phyloP scores from a whole-genome alignment of 2,113 vertebrate genomes.

The Xenopus laevis region DNA sequence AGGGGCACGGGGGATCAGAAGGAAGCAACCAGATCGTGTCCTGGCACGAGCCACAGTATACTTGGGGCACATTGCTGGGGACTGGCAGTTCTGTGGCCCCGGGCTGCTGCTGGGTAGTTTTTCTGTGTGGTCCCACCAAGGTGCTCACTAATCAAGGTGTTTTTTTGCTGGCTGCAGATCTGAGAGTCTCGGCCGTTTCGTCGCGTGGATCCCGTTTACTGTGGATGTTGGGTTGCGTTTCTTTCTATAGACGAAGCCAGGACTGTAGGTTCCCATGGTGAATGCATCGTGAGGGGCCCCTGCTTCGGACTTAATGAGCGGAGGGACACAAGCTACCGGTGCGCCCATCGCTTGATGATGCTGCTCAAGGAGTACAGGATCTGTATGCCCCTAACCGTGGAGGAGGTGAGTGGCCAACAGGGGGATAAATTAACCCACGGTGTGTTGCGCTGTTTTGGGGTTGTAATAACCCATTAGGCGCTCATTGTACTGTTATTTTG shows the following conservation, averaged over 20 bases:
- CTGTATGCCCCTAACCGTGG: conserved; percentile 95
- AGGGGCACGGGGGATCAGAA: conserved; percentile 34
- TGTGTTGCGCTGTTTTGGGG: neutral
- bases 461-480: neutral
- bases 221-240: no score
- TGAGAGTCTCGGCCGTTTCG: neutral
- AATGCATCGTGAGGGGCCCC: neutral
- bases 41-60: conserved; percentile 1
- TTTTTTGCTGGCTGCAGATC: conserved; percentile 36
- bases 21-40: conserved; percentile 29
- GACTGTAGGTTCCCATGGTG: neutral
- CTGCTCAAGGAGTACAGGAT: conserved; percentile 96
- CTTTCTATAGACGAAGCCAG: neutral
- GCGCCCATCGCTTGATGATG: conserved; percentile 65
- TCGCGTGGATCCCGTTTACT: neutral
- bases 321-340: conserved; percentile 8
- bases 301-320: neutral
- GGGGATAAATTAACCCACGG: neutral
- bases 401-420: conserved; percentile 78
- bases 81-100: conserved; percentile 16
- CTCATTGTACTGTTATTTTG: neutral
- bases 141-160: no score
- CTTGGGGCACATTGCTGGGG: neutral
- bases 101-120: conserved; percentile 33
- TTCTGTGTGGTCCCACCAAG: no score